Evolutionary conservation across 2,888 invertebrate species (phyloP).

Genomic region (Eilema depressum): DNA sequence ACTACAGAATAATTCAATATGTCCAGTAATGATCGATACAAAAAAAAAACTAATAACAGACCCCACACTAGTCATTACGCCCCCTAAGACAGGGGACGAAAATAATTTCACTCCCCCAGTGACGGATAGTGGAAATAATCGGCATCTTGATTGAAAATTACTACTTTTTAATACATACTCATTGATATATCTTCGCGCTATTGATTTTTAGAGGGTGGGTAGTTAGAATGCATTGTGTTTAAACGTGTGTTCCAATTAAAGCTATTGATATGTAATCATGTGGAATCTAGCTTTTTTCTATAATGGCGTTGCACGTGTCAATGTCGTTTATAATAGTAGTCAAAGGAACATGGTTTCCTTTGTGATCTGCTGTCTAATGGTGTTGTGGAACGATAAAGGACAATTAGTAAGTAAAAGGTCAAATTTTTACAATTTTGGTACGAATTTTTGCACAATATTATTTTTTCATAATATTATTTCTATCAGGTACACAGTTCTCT

Average conservation of each 20-base stretch:
- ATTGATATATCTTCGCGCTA: conserved; percentile 16
- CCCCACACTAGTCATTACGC: conserved; percentile 45
- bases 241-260: conserved; percentile 32
- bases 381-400: too few species aligned
- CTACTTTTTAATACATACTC: conserved; percentile 47
- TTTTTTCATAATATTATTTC: too few species aligned
- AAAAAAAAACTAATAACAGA: conserved; percentile 46
- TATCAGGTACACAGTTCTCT: too few species aligned
- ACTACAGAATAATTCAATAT: conserved; percentile 18
- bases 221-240: conserved; percentile 22
- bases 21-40: conserved; percentile 32
- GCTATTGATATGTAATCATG: conserved; percentile 38
- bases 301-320: conserved; percentile 12
- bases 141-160: conserved; percentile 64
- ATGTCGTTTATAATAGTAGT: background rate
- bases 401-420: too few species aligned
- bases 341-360: background rate
- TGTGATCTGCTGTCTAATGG: background rate
- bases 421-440: too few species aligned
- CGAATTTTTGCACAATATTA: too few species aligned
- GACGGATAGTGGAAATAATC: conserved; percentile 62
- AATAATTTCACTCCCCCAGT: conserved; percentile 42
- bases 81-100: conserved; percentile 38
- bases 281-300: conserved; percentile 32
- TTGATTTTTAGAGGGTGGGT: conserved; percentile 20